Percentiles rank a stretch among this genome's conserved stretches.
These are phyloP conservation scores for Pionites leucogaster DNA, from an alignment of 2,113 vertebrate genomes.

Conservation along the genomic window DNA sequence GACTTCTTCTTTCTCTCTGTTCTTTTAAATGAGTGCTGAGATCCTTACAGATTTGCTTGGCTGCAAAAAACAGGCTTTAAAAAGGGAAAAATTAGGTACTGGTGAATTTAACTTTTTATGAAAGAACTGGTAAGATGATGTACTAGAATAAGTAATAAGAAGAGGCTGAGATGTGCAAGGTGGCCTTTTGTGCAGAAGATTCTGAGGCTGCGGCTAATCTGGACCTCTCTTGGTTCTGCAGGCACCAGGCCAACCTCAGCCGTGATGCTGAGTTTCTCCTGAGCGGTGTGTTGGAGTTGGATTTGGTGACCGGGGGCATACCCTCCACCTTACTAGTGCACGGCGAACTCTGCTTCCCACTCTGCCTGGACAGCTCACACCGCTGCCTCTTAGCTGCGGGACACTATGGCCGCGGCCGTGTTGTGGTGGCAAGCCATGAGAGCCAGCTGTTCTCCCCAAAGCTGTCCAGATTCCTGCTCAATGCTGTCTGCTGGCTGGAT, in stretches of 20 bases:
- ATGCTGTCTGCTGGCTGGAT: slow-evolving; percentile 74
- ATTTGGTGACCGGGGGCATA: slow-evolving; percentile 50
- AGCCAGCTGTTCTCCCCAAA: slow-evolving; percentile 52
- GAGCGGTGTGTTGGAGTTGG: slow-evolving; percentile 49
- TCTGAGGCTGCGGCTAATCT: background rate
- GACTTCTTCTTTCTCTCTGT: background rate
- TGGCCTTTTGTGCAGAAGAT: background rate
- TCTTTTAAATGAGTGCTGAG: background rate
- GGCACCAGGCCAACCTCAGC: slow-evolving; percentile 62
- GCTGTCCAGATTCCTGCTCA: slow-evolving; percentile 68
- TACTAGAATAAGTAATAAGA: background rate
- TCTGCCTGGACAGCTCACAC: slow-evolving; percentile 66
- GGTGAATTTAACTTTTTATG: background rate
- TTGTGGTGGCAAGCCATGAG: slow-evolving; percentile 72
- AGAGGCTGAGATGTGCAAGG: background rate
- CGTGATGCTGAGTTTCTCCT: slow-evolving; percentile 64
- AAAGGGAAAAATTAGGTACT: background rate
- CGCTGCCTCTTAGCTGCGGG: slow-evolving; percentile 70
- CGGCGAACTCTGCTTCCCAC: slow-evolving; percentile 59
- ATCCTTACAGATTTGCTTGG: background rate
- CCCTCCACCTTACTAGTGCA: slow-evolving; percentile 74
- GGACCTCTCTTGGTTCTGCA: slow-evolving; percentile 37
- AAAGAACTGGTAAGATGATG: background rate
- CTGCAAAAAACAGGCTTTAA: background rate
- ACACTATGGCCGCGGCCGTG: slow-evolving; percentile 64